Percentiles rank a stretch among this genome's conserved stretches.
Conservation (phyloP, 2,113 vertebrate genomes). For the Progne subis region DNA sequence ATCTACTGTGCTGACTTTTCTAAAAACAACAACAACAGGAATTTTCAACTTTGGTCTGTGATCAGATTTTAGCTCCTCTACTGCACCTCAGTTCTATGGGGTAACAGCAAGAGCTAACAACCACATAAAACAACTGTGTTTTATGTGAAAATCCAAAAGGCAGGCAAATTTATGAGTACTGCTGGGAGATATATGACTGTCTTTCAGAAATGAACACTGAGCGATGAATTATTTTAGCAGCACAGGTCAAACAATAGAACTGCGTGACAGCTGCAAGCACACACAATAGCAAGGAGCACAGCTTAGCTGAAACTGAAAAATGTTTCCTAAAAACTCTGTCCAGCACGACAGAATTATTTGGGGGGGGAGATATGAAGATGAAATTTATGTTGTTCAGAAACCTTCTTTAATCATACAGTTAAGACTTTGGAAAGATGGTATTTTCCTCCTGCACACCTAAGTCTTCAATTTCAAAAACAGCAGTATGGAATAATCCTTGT, state of each 20-base stretch:
- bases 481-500: neutral
- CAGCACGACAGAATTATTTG: neutral
- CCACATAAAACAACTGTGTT: neutral
- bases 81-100: neutral
- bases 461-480: neutral
- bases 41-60: neutral
- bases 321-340: neutral
- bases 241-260: conserved; percentile 21
- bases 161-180: neutral
- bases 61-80: neutral
- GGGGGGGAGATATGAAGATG: neutral
- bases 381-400: neutral
- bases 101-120: neutral
- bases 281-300: neutral
- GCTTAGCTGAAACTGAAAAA: neutral
- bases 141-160: neutral
- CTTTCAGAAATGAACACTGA: neutral
- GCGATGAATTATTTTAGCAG: conserved; percentile 20
- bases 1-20: neutral
- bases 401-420: neutral
- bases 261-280: neutral
- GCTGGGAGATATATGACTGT: neutral
- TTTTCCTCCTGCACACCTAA: neutral
- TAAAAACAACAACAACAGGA: neutral
- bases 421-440: neutral